These are phyloP conservation scores for Myrmecobius fasciatus DNA, from an alignment of 2,113 vertebrate species.

Conservation along the genomic window DNA sequence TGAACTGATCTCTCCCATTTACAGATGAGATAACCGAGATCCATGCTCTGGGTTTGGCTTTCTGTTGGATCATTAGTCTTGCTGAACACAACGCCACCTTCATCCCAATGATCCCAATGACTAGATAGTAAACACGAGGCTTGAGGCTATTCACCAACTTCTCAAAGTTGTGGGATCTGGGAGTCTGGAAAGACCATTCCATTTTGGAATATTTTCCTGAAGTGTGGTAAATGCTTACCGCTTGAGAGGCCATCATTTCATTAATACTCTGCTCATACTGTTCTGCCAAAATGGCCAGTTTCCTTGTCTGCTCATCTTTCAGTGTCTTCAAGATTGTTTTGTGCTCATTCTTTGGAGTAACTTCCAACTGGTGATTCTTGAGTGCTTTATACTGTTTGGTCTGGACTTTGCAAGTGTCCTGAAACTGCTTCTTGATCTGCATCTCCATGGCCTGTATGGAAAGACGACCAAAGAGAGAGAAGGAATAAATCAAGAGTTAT, in stretches of 20 bases:
- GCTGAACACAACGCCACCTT: background rate
- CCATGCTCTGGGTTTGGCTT: background rate
- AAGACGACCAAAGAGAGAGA: constrained; percentile 29
- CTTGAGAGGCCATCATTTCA: constrained; percentile 99
- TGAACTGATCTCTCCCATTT: background rate
- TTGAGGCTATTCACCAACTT: background rate
- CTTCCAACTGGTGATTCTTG: constrained; percentile 99
- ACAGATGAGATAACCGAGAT: background rate
- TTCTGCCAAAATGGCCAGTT: constrained; percentile 98
- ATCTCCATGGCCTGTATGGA: constrained; percentile 94
- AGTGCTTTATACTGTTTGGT: constrained; percentile 99
- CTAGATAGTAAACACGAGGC: background rate
- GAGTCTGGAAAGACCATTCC: background rate
- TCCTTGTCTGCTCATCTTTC: constrained; percentile 99
- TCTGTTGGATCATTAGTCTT: background rate
- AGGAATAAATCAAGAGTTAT: constrained; percentile 32
- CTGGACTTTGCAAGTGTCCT: constrained; percentile 99
- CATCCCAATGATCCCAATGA: background rate
- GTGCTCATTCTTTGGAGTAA: constrained; percentile 99
- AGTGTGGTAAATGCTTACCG: constrained; percentile 85
- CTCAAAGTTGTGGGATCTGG: background rate
- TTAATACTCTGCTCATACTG: constrained; percentile 99
- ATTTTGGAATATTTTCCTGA: background rate
- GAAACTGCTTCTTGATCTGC: constrained; percentile 99
- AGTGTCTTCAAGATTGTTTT: constrained; percentile 97